phyloP scores from a whole-genome alignment of 2,113 vertebrate genomes.

The Phalacrocorax carbo region DNA sequence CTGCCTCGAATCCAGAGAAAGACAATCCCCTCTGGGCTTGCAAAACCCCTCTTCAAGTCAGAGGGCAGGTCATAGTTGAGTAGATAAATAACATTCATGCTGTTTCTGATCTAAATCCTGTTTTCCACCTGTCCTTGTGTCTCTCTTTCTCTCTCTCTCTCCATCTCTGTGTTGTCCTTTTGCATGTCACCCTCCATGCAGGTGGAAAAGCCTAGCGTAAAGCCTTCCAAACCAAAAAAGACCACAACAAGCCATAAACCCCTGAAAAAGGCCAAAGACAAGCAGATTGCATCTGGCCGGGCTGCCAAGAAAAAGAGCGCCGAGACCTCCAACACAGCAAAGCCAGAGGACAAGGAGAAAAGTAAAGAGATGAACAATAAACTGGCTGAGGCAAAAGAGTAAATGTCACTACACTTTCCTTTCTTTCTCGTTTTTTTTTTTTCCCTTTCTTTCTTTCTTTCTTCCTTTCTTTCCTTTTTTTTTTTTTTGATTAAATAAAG shows the following conservation, averaged over 20 bases:
- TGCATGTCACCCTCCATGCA: slow-evolving; percentile 67
- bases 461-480: not conserved
- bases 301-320: slow-evolving; percentile 88
- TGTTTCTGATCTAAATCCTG: slow-evolving; percentile 46
- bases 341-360: slow-evolving; percentile 90
- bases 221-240: slow-evolving; percentile 94
- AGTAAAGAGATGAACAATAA: slow-evolving; percentile 99
- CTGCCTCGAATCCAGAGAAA: not conserved
- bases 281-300: slow-evolving; percentile 81
- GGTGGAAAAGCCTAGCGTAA: slow-evolving; percentile 88
- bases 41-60: not conserved
- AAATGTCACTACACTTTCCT: slow-evolving; percentile 90
- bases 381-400: slow-evolving; percentile 99
- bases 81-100: not conserved
- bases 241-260: slow-evolving; percentile 85
- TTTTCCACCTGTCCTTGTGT: slow-evolving; percentile 62
- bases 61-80: not conserved
- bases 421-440: slow-evolving; percentile 54
- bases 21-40: not conserved
- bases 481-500: slow-evolving; percentile 75
- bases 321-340: slow-evolving; percentile 75
- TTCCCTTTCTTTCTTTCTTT: not conserved
- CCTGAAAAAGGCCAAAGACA: slow-evolving; percentile 94
- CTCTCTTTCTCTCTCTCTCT: not conserved
- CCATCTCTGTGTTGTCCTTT: slow-evolving; percentile 35